Evolutionary conservation across 2,113 vertebrate species (phyloP).

Genomic region (Laticauda colubrina): DNA sequence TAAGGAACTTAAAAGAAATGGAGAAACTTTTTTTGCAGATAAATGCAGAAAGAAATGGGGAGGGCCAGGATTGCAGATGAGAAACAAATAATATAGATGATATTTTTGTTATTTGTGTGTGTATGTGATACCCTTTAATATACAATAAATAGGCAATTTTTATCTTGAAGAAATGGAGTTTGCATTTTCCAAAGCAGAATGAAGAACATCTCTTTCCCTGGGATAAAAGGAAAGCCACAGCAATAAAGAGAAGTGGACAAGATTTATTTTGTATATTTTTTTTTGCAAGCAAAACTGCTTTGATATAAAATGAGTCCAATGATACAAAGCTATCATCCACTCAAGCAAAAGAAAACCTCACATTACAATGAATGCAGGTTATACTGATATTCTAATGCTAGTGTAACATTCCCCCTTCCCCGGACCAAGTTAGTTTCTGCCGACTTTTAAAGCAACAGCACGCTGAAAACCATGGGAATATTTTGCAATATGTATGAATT

Average conservation of each 20-base stretch:
- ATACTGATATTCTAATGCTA: slow-evolving; percentile 76
- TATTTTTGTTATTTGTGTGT: slow-evolving; percentile 30
- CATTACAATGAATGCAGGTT: slow-evolving; percentile 82
- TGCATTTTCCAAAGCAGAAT: slow-evolving; percentile 65
- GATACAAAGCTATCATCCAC: slow-evolving; percentile 88
- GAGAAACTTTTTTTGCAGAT: neutral
- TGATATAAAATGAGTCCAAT: slow-evolving; percentile 93
- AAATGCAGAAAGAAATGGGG: neutral
- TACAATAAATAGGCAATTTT: slow-evolving; percentile 59
- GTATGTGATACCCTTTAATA: slow-evolving; percentile 12
- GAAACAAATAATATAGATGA: neutral
- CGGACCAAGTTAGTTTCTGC: slow-evolving; percentile 68
- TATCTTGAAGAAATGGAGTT: slow-evolving; percentile 57
- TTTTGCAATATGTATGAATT: slow-evolving; percentile 68
- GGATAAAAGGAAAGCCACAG: slow-evolving; percentile 71
- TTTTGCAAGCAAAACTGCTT: slow-evolving; percentile 87
- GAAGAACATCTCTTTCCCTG: slow-evolving; percentile 50
- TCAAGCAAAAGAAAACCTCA: slow-evolving; percentile 91
- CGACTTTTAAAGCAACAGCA: slow-evolving; percentile 72
- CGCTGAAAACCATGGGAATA: slow-evolving; percentile 72
- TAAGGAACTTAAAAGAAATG: neutral
- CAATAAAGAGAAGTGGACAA: slow-evolving; percentile 75
- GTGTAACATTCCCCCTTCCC: slow-evolving; percentile 57
- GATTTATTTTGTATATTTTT: slow-evolving; percentile 77
- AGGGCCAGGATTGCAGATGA: neutral